Conservation (phyloP, 2,888 invertebrate genomes). For the Palloptera scutellata region DNA sequence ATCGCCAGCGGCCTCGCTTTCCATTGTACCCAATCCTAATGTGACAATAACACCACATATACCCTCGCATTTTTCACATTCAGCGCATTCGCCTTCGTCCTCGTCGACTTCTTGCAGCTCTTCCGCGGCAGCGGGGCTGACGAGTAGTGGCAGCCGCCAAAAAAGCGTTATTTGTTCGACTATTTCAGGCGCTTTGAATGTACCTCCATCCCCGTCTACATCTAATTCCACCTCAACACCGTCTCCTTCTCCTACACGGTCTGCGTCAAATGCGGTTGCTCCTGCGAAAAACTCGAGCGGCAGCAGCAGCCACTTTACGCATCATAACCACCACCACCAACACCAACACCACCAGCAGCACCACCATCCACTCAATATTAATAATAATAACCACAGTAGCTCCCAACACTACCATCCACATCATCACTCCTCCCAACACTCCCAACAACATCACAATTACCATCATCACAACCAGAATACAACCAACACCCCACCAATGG, state of each 20-base stretch:
- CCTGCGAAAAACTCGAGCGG: constrained; percentile 38
- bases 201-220: constrained; percentile 40
- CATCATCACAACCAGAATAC: constrained; percentile 40
- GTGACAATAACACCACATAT: constrained; percentile 57
- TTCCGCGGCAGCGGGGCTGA: constrained; percentile 33
- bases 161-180: constrained; percentile 63
- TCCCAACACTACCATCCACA: constrained; percentile 47
- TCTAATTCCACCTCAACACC: constrained; percentile 40
- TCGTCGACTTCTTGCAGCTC: constrained; percentile 30
- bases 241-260: constrained; percentile 47
- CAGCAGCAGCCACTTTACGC: constrained; percentile 23
- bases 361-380: constrained; percentile 45
- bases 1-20: constrained; percentile 58
- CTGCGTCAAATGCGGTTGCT: background rate
- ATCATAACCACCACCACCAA: constrained; percentile 40
- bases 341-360: constrained; percentile 47
- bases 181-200: constrained; percentile 40
- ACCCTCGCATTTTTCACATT: constrained; percentile 52
- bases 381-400: constrained; percentile 40
- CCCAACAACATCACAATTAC: constrained; percentile 33
- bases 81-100: constrained; percentile 37
- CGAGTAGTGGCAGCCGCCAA: constrained; percentile 47
- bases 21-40: constrained; percentile 58
- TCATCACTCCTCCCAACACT: constrained; percentile 24
- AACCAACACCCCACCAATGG: constrained; percentile 53